Percentiles rank a stretch among this genome's conserved stretches.
phyloP scores from a whole-genome alignment of 2,113 vertebrate genomes.

The Myocastor coypus region DNA sequence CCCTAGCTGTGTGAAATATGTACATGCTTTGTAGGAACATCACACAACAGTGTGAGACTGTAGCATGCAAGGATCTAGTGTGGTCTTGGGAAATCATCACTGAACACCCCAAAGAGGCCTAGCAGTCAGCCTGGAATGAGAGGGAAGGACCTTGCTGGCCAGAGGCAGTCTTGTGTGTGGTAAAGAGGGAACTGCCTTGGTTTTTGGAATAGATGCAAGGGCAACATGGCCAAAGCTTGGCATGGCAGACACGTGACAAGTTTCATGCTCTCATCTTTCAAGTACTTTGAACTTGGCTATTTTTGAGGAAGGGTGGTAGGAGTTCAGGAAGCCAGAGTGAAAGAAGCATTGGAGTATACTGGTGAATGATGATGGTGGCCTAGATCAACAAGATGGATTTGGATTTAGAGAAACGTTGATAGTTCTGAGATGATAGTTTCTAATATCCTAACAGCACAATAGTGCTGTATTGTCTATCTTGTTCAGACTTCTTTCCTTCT shows the following conservation, averaged over 20 bases:
- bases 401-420: neutral
- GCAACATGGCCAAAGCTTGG: neutral
- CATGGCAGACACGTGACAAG: fast-evolving
- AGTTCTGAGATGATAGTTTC: neutral
- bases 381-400: neutral
- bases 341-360: fast-evolving
- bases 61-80: neutral
- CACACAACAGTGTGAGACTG: neutral
- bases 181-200: neutral
- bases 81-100: neutral
- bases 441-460: too few relatives aligned
- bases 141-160: neutral
- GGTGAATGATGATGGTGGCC: neutral
- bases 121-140: neutral
- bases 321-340: neutral
- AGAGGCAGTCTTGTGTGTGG: neutral
- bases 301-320: neutral
- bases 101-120: neutral
- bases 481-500: too few relatives aligned
- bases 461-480: too few relatives aligned
- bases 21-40: neutral
- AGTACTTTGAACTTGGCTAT: neutral
- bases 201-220: neutral
- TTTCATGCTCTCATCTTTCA: neutral
- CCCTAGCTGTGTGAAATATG: neutral